These are phyloP conservation scores for Anseranas semipalmata DNA, from an alignment of 2,113 vertebrate genomes.

Conservation along the genomic window DNA sequence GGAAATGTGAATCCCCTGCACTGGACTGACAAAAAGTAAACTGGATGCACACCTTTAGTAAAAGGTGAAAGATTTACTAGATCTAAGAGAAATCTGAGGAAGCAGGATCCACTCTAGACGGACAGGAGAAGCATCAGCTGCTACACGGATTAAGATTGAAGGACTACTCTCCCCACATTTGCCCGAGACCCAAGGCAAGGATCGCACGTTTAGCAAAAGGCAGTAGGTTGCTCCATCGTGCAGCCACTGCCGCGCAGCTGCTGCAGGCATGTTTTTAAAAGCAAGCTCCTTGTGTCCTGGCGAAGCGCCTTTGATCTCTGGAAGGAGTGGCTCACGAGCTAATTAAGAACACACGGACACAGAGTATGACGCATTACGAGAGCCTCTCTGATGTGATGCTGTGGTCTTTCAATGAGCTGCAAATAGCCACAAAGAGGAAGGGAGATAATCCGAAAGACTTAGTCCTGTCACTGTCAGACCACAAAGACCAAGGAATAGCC, in stretches of 20 bases:
- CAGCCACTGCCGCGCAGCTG: neutral
- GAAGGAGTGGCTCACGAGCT: neutral
- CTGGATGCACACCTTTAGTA: accelerated
- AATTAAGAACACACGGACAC: neutral
- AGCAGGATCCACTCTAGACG: neutral
- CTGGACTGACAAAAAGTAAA: accelerated
- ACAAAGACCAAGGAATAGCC: neutral
- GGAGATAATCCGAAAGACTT: neutral
- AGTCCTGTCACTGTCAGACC: accelerated
- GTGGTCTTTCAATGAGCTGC: neutral
- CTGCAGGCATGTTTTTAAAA: neutral
- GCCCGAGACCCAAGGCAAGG: neutral
- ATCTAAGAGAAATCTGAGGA: neutral
- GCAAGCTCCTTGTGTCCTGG: neutral
- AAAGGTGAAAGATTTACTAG: neutral
- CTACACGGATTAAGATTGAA: accelerated
- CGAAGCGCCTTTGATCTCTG: neutral
- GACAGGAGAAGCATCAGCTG: neutral
- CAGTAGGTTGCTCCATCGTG: neutral
- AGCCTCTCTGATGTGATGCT: neutral
- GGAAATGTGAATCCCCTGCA: neutral
- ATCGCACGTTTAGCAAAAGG: neutral
- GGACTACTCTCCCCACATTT: accelerated
- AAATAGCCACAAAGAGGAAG: neutral
- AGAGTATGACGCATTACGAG: neutral